Evolutionary conservation across 1,140 invertebrate species (phyloP), one percentile per base, ranked within the genome.

Genomic region (Drosophila ananassae): DNA sequence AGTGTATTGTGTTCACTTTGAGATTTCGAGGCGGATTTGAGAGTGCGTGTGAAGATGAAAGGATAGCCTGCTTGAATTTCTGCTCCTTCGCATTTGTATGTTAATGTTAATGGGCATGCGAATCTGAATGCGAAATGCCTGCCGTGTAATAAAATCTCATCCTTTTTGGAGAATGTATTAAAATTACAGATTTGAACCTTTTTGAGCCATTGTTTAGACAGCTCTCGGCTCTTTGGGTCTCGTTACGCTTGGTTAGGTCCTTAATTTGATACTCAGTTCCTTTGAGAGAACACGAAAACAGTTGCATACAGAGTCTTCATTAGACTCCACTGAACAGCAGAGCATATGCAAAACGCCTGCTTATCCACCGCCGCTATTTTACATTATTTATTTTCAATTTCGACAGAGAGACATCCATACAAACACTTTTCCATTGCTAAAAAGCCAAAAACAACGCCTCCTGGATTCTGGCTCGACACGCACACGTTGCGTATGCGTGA

Each of bases 361-460:
- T 39, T 50, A 51, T 44, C 46, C n/a, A 34, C 30, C 7, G 48
- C 48, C 39, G 50, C 17, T 52, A 79, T 59, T 78, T 66, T 67
- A 64, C 62, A 84, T 84, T 85, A 84, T 84, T 85, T 85, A 84
- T 84, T 85, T 79, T 77, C 62, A 77, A 85, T 85, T 79, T 57
- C 51, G 37, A 48, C 50, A 24, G 22, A 52, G 39, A 53, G 68
- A 62, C 58, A 77, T 50, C 51, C 30, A 51, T 51, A 28, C 54
- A 74, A 63, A 74, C 54, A 68, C 44, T 9, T 21, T 32, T 2
- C 12, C 12, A 69, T 68, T 39, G 25, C 63, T 48, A 30, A 57
- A 57, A 37, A 53, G 73, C 48, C 59, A 60, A 62, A 67, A 67
- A 67, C 63, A 67, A 25, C 34, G 47, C 57, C 34, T 10, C 34